Evolutionary conservation across 2,113 vertebrate genomes (phyloP), one percentile per base, ranked within the genome.

Genomic region (Chinchilla lanigera): DNA sequence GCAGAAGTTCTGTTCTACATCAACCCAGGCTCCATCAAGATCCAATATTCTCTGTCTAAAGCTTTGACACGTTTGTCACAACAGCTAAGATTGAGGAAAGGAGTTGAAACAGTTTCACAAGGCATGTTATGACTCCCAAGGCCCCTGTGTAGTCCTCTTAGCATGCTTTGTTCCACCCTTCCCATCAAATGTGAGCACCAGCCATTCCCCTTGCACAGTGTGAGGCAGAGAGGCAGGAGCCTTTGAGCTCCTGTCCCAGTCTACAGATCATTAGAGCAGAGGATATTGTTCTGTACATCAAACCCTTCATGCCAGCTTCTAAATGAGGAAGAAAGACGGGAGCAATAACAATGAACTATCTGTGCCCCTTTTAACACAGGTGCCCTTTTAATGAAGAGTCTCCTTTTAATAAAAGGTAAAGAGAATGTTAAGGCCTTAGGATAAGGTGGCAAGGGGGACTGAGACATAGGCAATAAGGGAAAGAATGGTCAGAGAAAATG

Each of bases 1-100:
- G 58, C 87, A 82, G 56, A 67, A 9, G 5, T 88, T 69, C 75
- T 90, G 56, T 73, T 69, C 89, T 85, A 52, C 83, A 84, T 89
- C 71, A 1, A 94, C 85, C 86, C 96, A 44, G 93, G 56, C 58
- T 96, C 95, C 96, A 94, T 92, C 95, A 81, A 41, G 90, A 94
- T 69, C 92, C 38, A 56, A 52, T 52, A 89, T 90, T 95, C 87
- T 65, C 92, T 97, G 96, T 95, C 96, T 90, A 58, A 93, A 90
- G 60, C 56, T 95, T 86, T 98, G 97, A 98, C 97, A 97, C 87
- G 75, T 96, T 97, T 98, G 97, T 97, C 97, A 97, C 92, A 98
- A 94, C n/a, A 97, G 97, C 98, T 97, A 95, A 94, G 87, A 71
- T 61, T 88, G 33, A 86, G 85, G 85, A 87, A 96, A 90, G 75